Percentiles rank a stretch among this genome's conserved stretches.
Conservation (phyloP, 2,113 vertebrate species). For the Spilogale gracilis region DNA sequence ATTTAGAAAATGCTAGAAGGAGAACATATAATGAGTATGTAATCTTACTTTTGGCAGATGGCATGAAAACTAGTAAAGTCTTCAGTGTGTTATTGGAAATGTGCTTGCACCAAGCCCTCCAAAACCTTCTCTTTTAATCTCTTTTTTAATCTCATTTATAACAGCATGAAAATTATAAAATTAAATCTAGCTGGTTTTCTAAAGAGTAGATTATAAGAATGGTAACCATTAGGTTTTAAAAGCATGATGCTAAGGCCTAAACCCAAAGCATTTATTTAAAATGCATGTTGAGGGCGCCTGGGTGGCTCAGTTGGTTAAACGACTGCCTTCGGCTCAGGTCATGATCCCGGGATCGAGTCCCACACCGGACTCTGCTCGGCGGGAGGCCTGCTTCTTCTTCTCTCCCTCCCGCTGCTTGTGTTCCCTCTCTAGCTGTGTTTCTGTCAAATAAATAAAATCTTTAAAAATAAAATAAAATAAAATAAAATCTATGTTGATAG, state of each 20-base stretch:
- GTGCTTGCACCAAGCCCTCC: neutral
- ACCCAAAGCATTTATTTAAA: neutral
- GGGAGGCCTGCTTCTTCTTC: too few species aligned
- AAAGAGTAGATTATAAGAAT: neutral
- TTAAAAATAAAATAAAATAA: too few species aligned
- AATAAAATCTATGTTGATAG: neutral
- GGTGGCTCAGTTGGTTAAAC: too few species aligned
- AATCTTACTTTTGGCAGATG: constrained; percentile 29
- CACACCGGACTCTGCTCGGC: too few species aligned
- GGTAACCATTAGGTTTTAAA: neutral
- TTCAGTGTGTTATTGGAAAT: neutral
- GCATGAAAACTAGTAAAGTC: neutral
- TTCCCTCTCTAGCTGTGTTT: too few species aligned
- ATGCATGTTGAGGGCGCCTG: too few species aligned
- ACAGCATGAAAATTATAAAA: neutral
- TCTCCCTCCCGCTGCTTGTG: too few species aligned
- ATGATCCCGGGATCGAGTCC: too few species aligned
- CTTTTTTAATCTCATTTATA: too few species aligned
- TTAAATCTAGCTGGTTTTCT: neutral
- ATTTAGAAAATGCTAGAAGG: constrained; percentile 19
- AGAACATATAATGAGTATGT: neutral
- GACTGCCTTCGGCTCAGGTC: too few species aligned
- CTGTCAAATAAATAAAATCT: too few species aligned
- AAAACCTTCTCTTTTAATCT: neutral
- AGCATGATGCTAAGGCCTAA: neutral